Base-by-base conservation (phyloP, 2,797 vertebrate species). In the Notoglanidium macrostoma region DNA sequence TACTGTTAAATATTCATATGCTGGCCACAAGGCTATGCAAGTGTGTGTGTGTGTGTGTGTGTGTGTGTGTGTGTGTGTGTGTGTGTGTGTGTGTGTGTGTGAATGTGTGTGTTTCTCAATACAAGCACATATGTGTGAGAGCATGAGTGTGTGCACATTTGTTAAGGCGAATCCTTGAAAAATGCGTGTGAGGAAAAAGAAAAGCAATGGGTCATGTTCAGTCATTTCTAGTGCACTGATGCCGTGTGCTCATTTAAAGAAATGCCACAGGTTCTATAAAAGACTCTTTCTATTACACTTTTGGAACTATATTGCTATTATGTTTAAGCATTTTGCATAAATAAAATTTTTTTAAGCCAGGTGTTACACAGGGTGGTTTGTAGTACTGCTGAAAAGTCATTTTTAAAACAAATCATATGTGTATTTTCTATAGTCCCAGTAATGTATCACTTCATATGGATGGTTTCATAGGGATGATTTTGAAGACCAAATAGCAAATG, bases 1-100 rank as follows among this genome's bases (percentile, higher is more conserved):
- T 97, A 97, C 98, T 98, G 97, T 97, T 99, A 97, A 98, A 99
- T 99, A 99, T 99, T 98, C 98, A 99, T 99, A 97, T 96, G 95
- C 92, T 91, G 96, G 93, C 92, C 95, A 95, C 96, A 94, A 82
- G 65, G 65, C 85, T 92, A 94, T 94, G 92, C 91, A 94, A 92
- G 93, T 92, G 93, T 94, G 92, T 92, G 94, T 93, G 95, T 95
- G 95, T 95, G 92, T 94, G 93, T 92, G 94, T 93, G 92, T 94
- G n/a, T n/a, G 93, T 92, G 93, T 94, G 92, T 92, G 94, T 93
- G 95, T 95, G 95, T 96, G 94, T 94, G 92, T 92, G 94, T 93
- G 92, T 94, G 95, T 95, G 95, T 95, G 92, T 94, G 93, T 92
- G 94, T 94, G 92, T 94, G 40, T 40, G 40, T 40, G 40, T 94